Evolutionary conservation across 2,888 invertebrate genomes (phyloP), one percentile per base, ranked within the genome.

Genomic region (Tiliacea aurago): DNA sequence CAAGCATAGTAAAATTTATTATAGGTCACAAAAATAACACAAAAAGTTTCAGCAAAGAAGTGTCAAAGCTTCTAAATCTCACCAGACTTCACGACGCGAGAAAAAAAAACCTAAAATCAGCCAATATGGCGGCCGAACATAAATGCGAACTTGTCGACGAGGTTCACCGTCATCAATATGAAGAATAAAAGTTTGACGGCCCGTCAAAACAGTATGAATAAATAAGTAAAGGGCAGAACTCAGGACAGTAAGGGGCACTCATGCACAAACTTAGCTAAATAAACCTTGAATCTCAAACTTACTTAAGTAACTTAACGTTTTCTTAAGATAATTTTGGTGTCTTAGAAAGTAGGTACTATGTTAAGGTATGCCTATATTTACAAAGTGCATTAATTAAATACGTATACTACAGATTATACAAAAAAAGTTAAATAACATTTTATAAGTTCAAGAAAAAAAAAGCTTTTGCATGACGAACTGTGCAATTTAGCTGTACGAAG

Each of bases 191-290:
- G 88, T 92, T 91, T 86, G 90, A 84, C 85, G 87, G 86, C 85
- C 89, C 88, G 90, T 92, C 92, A 91, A 91, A 93, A 92, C 88
- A 91, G 89, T 87, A 90, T 93, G 90, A 93, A 93, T 93, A 92
- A 92, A 90, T 90, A 89, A 92, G 78, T 73, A 84, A 78, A 83
- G 79, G 80, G 33, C 59, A 73, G 67, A 63, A 64, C 71, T 67
- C 68, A 76, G 58, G 69, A 62, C 63, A 70, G 84, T 86, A 86
- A 84, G n/a, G 84, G 81, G 85, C 70, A 85, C 87, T 84, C 84
- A 78, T 73, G 79, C 73, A 83, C 86, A 84, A 90, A 90, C 87
- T 90, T 87, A 84, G 81, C 86, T 90, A 86, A 91, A 88, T 77
- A 73, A 78, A 79, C 73, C 75, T 70, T 78, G 81, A 80, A 83